Evolutionary conservation across 2,888 invertebrate genomes (phyloP), one percentile per base, ranked within the genome.

Genomic region (Fragum whitleyi): DNA sequence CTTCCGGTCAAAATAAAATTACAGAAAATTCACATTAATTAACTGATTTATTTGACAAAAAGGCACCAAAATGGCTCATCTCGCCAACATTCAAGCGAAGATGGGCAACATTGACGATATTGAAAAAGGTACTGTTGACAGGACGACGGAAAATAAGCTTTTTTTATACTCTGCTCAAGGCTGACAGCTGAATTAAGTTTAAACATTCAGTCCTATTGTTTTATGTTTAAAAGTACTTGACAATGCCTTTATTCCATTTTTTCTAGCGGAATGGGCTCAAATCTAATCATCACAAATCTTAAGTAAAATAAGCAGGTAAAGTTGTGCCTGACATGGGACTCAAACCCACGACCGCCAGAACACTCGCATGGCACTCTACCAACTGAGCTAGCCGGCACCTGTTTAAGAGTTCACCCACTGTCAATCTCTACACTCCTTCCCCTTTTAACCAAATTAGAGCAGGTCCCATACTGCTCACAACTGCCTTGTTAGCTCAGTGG

Each of bases 21-120:
- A 21, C 16, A 5, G 36, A 42, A 19, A 61, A 29, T 61, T 65
- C 11, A 65, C 42, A 32, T 32, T 61, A 32, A 32, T 61, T 32
- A 61, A 6, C 6, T 26, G 14, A 21, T 2, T 28, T 61, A 2
- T 61, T 14, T 14, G 23, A 26, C 2, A 23, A 9, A 7, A 57
- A 36, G 21, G 23, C 23, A 74, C 19, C 42, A 78, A 7, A 19
- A 88, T 87, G 88, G 78, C 87, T 39, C 78, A 74, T 57, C 69
- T 89, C 6, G 79, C 78, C 57, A 84, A 77, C n/a, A 80, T 88
- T 61, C 88, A 84, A 23, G 81, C 83, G 65, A 89, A 88, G 16
- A 90, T 90, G n/a, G 81, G 88, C 16, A 90, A 90, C 71, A 90
- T 90, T 55, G 90, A 90, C 72, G 90, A 90, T 67, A 85, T 90